phyloP scores from a whole-genome alignment of 1,140 invertebrate species.

The Palaemon carinicauda region DNA sequence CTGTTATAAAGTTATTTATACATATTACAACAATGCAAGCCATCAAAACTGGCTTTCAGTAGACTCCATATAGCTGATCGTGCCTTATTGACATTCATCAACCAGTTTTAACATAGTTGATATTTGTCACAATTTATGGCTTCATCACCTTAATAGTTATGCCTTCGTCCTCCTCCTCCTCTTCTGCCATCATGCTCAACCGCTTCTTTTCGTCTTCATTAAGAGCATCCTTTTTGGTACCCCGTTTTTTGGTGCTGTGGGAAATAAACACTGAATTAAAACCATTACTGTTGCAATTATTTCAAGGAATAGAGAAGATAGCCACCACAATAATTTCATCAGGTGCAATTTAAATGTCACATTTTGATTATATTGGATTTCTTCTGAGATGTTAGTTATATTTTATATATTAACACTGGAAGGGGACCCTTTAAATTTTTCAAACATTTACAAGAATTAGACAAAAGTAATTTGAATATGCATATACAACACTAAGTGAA shows the following conservation, averaged over 20 bases:
- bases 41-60: background rate
- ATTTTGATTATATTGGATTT: no score
- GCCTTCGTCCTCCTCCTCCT: constrained; percentile 51
- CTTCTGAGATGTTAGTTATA: no score
- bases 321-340: no score
- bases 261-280: background rate
- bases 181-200: constrained; percentile 52
- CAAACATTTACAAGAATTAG: no score
- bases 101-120: constrained; percentile 34
- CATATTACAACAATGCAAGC: constrained; percentile 3
- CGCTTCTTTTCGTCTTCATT: constrained; percentile 50
- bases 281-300: no score
- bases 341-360: no score
- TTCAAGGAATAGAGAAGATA: no score
- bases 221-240: constrained; percentile 42
- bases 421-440: no score
- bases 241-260: constrained; percentile 44
- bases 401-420: no score
- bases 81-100: background rate
- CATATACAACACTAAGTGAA: no score
- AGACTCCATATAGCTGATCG: background rate
- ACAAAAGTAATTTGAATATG: no score
- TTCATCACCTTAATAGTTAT: constrained; percentile 53
- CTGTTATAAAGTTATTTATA: background rate
- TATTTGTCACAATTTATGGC: constrained; percentile 46